phyloP scores from a whole-genome alignment of 1,140 invertebrate genomes.

The Listronotus oregonensis region DNA sequence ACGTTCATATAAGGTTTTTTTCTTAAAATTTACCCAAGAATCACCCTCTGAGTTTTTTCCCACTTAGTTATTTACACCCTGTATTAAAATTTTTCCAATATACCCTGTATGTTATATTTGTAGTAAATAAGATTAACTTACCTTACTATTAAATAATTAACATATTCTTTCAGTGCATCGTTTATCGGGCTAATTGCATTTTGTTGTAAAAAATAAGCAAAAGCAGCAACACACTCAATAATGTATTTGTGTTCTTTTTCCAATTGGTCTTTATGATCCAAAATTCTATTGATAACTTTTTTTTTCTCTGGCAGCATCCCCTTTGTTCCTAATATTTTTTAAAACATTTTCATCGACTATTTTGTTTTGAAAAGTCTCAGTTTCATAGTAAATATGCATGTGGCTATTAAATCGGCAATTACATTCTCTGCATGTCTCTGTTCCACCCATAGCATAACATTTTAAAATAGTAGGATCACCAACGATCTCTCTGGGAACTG shows the following conservation, averaged over 20 bases:
- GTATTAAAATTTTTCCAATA: no score
- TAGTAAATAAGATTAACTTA: constrained; percentile 21
- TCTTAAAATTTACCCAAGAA: no score
- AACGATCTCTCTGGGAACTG: constrained; percentile 44
- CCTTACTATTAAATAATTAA: constrained; percentile 42
- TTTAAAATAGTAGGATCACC: constrained; percentile 38
- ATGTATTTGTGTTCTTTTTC: constrained; percentile 38
- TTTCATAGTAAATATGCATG: constrained; percentile 45
- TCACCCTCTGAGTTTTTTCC: no score
- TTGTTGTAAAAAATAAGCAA: constrained; percentile 40
- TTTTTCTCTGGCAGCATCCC: constrained; percentile 19
- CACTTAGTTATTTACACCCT: no score
- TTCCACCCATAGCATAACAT: constrained; percentile 43
- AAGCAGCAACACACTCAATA: constrained; percentile 34
- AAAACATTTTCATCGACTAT: constrained; percentile 34
- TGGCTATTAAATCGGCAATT: constrained; percentile 38
- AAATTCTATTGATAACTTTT: constrained; percentile 29
- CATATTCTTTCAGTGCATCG: constrained; percentile 41
- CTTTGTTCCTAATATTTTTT: constrained; percentile 31
- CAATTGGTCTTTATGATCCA: constrained; percentile 24
- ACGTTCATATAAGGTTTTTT: no score
- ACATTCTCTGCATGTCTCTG: constrained; percentile 40
- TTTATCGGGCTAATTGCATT: constrained; percentile 44
- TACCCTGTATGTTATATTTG: no score
- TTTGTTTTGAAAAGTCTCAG: constrained; percentile 32